These are phyloP conservation scores for Xenus cinereus DNA, from an alignment of 2,113 vertebrate genomes.

Conservation along the genomic window DNA sequence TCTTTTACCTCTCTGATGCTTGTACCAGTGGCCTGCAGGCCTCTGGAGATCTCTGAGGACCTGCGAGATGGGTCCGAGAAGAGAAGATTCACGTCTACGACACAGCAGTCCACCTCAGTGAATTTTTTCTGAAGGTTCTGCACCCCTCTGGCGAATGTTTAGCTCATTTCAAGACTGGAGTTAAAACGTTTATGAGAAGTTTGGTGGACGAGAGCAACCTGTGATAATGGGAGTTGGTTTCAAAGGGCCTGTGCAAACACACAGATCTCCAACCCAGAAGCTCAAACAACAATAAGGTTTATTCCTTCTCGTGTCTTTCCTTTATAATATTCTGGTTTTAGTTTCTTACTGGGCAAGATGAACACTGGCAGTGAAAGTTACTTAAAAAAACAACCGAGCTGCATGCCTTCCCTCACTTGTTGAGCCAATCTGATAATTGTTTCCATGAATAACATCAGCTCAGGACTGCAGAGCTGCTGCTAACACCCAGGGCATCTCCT, in stretches of 20 bases:
- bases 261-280: neutral
- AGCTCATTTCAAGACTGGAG: neutral
- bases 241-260: neutral
- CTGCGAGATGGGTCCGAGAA: neutral
- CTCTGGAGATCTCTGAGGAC: neutral
- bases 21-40: neutral
- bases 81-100: fast-evolving
- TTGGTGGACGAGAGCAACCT: neutral
- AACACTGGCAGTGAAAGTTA: neutral
- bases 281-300: neutral
- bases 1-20: neutral
- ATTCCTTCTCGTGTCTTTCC: neutral
- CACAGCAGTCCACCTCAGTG: neutral
- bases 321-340: neutral
- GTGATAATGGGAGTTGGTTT: neutral
- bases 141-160: neutral
- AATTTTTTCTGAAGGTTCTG: neutral
- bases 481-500: neutral
- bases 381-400: neutral
- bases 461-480: neutral
- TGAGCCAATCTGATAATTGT: neutral
- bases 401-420: neutral
- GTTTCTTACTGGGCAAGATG: neutral
- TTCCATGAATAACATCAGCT: neutral
- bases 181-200: neutral